phyloP scores from a whole-genome alignment of 2,888 invertebrate species.

The Drosophila mimica region DNA sequence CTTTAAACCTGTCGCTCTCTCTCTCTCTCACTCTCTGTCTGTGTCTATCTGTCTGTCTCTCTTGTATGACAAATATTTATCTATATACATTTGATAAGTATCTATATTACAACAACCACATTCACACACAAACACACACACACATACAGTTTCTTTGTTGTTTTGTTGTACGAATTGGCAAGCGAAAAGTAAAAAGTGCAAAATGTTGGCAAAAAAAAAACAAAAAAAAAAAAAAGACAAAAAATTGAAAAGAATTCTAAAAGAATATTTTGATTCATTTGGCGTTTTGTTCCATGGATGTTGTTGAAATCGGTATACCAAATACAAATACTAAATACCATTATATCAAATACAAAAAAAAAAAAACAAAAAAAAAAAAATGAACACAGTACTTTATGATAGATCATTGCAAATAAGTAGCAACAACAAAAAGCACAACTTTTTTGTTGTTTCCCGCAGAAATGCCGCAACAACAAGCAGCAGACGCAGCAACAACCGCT shows the following conservation, averaged over 20 bases:
- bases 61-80: constrained; percentile 7
- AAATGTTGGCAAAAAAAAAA: constrained; percentile 48
- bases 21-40: constrained; percentile 16
- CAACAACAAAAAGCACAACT: constrained; percentile 70
- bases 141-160: constrained; percentile 66
- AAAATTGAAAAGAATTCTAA: constrained; percentile 47
- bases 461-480: constrained; percentile 55
- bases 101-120: constrained; percentile 32
- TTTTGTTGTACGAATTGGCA: constrained; percentile 75
- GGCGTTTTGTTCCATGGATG: constrained; percentile 80
- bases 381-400: constrained; percentile 43
- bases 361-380: constrained; percentile 23
- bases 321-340: constrained; percentile 53
- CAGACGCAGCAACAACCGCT: constrained; percentile 61
- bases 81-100: constrained; percentile 33
- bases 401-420: constrained; percentile 49
- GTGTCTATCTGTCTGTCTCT: constrained; percentile 14
- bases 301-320: constrained; percentile 66
- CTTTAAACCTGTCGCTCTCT: constrained; percentile 23
- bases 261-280: constrained; percentile 70
- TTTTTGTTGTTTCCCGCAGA: constrained; percentile 76
- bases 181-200: constrained; percentile 47
- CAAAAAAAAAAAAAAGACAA: constrained; percentile 7
- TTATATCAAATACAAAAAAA: constrained; percentile 35
- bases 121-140: constrained; percentile 27